These are phyloP conservation scores for Anthonomus grandis DNA, from an alignment of 1,140 invertebrate genomes.

Conservation along the genomic window DNA sequence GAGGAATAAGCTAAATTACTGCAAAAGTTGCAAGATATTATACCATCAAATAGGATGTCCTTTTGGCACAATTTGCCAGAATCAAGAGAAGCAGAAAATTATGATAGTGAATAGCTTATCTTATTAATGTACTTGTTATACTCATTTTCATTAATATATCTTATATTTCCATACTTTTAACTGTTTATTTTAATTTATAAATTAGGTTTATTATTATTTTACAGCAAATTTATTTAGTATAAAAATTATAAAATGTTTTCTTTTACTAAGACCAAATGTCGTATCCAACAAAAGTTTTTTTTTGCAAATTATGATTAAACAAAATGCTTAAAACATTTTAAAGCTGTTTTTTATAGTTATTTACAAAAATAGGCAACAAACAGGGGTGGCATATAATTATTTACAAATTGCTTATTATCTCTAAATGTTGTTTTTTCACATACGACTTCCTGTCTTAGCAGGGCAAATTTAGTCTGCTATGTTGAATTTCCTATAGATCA, in stretches of 20 bases:
- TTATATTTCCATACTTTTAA: neutral
- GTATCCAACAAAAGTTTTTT: neutral
- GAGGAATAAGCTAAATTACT: slow-evolving; percentile 4
- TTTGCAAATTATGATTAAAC: no score
- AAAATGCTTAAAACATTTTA: no score
- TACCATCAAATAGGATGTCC: neutral
- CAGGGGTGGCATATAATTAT: no score
- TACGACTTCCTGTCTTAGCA: no score
- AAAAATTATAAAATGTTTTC: neutral
- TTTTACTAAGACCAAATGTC: neutral
- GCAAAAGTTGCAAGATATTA: neutral
- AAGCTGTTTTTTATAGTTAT: no score
- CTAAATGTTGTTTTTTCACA: no score
- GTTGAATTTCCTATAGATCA: no score
- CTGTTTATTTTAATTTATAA: neutral
- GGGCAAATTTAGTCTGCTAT: no score
- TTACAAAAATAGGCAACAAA: no score
- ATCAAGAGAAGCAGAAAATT: neutral
- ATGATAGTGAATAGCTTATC: neutral
- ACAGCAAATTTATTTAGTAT: neutral
- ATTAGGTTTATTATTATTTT: neutral
- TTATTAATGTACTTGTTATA: no score
- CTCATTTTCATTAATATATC: slow-evolving; percentile 1
- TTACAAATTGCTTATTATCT: no score
- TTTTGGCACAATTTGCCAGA: slow-evolving; percentile 8